A percentile compares a stretch with the other conserved stretches of the same genome.
Conservation (phyloP, 1,140 invertebrate genomes). For the Lordiphosa collinella region DNA sequence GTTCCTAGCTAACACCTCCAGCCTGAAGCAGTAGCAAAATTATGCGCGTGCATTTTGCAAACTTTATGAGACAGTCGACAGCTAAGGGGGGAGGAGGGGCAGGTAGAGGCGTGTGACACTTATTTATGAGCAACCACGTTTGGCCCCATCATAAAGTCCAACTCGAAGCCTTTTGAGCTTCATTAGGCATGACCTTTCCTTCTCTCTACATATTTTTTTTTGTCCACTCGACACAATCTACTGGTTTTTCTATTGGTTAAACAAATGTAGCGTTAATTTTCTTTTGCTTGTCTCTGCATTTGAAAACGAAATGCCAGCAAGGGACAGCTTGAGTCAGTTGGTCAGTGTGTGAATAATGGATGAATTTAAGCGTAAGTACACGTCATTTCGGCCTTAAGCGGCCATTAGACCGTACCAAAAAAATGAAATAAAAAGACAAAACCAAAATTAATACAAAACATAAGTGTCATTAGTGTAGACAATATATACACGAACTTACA, state of each 20-base stretch:
- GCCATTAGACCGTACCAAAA: conserved; percentile 17
- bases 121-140: conserved; percentile 61
- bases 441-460: conserved; percentile 4
- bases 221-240: conserved; percentile 3
- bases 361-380: conserved; percentile 22
- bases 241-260: conserved; percentile 22
- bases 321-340: conserved; percentile 28
- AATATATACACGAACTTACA: too few species aligned
- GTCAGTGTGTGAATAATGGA: conserved; percentile 42
- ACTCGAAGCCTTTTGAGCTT: conserved; percentile 39
- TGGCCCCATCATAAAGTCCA: conserved; percentile 18
- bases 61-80: conserved; percentile 27
- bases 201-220: conserved; percentile 5
- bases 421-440: conserved; percentile 13
- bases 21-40: conserved; percentile 23
- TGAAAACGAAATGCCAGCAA: conserved; percentile 52
- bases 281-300: too few species aligned
- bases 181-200: conserved; percentile 53
- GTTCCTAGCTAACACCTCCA: background rate
- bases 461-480: too few species aligned
- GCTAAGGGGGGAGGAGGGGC: background rate
- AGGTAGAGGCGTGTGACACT: conserved; percentile 15
- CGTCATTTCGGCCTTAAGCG: conserved; percentile 29
- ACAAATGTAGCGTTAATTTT: conserved; percentile 42
- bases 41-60: conserved; percentile 61